phyloP scores from a whole-genome alignment of 2,888 invertebrate species.

The Sylvicola cinctus region DNA sequence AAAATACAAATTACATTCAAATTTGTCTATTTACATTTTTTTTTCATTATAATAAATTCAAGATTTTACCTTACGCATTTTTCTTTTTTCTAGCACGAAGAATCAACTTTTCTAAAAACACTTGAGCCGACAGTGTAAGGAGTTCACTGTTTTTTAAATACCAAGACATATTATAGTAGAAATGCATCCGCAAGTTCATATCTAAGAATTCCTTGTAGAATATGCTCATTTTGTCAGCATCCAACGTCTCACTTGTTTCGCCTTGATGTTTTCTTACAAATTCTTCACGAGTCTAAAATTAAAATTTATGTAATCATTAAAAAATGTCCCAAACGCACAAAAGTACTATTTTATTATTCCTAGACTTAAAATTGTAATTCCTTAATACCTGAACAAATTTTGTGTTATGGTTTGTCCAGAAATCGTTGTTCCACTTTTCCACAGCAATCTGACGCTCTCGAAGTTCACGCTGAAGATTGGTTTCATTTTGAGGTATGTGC shows the following conservation, averaged over 20 bases:
- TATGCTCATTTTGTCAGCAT: conserved; percentile 69
- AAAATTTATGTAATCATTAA: conserved; percentile 6
- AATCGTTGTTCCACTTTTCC: conserved; percentile 65
- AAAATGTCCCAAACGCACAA: conserved; percentile 11
- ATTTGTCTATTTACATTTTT: too few species aligned
- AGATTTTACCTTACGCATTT: too few species aligned
- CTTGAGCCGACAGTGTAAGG: not conserved
- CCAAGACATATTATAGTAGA: conserved; percentile 64
- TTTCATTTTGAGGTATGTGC: conserved; percentile 41
- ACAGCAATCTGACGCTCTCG: conserved; percentile 43
- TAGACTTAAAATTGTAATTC: conserved; percentile 5
- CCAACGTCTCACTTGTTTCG: conserved; percentile 30
- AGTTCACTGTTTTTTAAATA: conserved; percentile 28
- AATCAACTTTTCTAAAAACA: not conserved
- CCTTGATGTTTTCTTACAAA: conserved; percentile 31
- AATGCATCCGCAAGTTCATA: conserved; percentile 55
- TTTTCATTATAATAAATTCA: too few species aligned
- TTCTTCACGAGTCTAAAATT: conserved; percentile 34
- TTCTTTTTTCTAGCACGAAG: not conserved
- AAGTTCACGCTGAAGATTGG: conserved; percentile 37
- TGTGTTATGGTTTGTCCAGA: conserved; percentile 65
- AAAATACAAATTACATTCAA: too few species aligned
- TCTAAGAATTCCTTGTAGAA: conserved; percentile 75
- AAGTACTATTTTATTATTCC: too few species aligned
- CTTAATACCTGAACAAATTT: conserved; percentile 45